Conservation (phyloP, 2,797 vertebrate species). For the Thaleichthys pacificus region DNA sequence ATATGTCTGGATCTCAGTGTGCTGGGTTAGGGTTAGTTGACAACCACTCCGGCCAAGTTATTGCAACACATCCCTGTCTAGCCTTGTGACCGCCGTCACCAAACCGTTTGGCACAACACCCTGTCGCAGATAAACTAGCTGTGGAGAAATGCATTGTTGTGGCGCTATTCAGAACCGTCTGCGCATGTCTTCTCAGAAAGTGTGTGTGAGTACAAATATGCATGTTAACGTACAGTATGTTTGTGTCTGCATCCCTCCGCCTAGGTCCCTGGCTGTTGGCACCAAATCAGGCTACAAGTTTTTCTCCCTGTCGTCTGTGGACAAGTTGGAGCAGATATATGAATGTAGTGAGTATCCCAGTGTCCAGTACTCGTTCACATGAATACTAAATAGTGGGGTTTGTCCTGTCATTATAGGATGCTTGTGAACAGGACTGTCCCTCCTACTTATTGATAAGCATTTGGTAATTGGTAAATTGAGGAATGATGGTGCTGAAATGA, state of each 20-base stretch:
- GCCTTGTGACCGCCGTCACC: constrained; percentile 29
- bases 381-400: background rate
- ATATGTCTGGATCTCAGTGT: no score
- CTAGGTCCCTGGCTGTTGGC: constrained; percentile 95
- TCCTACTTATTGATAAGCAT: background rate
- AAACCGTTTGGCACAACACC: background rate
- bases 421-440: no score
- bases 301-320: constrained; percentile 97
- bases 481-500: background rate
- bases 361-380: background rate
- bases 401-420: no score
- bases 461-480: background rate
- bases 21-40: background rate
- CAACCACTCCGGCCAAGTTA: background rate
- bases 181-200: background rate
- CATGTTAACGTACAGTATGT: constrained; percentile 1
- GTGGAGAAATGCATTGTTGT: background rate
- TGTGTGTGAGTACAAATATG: constrained; percentile 12
- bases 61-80: constrained; percentile 42
- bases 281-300: constrained; percentile 99
- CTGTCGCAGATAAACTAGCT: background rate
- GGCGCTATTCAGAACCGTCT: no score
- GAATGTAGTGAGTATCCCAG: constrained; percentile 93
- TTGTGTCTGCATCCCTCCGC: constrained; percentile 16
- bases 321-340: constrained; percentile 99